phyloP scores from a whole-genome alignment of 2,797 vertebrate genomes.

The Enteromius viviparus region DNA sequence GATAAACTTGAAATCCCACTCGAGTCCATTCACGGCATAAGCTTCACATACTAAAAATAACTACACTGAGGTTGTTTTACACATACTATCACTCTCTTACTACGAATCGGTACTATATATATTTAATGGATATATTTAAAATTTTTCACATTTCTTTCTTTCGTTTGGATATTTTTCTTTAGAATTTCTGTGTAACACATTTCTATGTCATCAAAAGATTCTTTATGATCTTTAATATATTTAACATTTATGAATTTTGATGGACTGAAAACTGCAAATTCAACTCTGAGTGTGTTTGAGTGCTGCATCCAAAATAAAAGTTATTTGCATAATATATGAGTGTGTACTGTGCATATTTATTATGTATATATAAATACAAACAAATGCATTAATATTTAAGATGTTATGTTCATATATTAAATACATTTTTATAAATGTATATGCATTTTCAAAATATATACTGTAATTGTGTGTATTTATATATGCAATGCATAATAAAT shows the following conservation, averaged over 20 bases:
- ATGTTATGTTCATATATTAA: too few species aligned
- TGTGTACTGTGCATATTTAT: too few species aligned
- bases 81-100: too few species aligned
- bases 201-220: background rate
- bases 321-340: too few species aligned
- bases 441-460: too few species aligned
- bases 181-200: background rate
- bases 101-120: background rate
- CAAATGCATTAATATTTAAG: too few species aligned
- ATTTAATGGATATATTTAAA: too few species aligned
- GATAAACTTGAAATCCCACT: conserved; percentile 4
- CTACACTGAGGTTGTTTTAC: background rate
- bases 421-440: too few species aligned
- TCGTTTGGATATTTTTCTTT: background rate
- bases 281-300: background rate
- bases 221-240: background rate
- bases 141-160: background rate
- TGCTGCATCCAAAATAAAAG: too few species aligned
- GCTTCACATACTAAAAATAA: conserved; percentile 8
- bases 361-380: too few species aligned
- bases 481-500: too few species aligned
- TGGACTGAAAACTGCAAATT: background rate
- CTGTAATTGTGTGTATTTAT: too few species aligned
- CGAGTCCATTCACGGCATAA: background rate
- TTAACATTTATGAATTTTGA: background rate